Evolutionary conservation across 2,113 vertebrate genomes (phyloP).

Genomic region (Brachyistius frenatus): DNA sequence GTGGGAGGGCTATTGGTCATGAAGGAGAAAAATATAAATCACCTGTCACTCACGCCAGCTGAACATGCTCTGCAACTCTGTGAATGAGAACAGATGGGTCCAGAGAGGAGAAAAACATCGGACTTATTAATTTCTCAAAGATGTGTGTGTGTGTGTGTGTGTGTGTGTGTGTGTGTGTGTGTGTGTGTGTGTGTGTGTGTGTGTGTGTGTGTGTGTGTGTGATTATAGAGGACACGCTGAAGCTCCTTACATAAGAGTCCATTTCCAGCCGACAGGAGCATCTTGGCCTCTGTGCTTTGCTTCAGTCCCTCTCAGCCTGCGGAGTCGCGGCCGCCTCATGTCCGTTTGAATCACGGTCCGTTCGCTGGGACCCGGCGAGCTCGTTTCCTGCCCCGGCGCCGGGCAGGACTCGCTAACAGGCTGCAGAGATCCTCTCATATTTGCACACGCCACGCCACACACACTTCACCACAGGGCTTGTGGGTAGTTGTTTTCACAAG

Average conservation of each 20-base stretch:
- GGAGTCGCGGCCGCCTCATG: constrained; percentile 23
- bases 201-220: constrained; percentile 1
- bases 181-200: constrained; percentile 17
- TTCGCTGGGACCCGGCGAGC: neutral
- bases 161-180: constrained; percentile 9
- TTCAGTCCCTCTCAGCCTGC: constrained; percentile 20
- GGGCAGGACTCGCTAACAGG: constrained; percentile 45
- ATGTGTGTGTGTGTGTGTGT: constrained; percentile 18
- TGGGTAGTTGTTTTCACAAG: constrained; percentile 34
- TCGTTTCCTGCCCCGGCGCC: constrained; percentile 19
- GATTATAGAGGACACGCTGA: too few species aligned
- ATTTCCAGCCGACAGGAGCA: constrained; percentile 43
- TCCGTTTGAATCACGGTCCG: constrained; percentile 56
- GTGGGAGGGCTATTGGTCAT: constrained; percentile 26
- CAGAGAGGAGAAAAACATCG: constrained; percentile 31
- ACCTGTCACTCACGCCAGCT: too few species aligned
- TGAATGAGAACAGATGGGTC: constrained; percentile 34
- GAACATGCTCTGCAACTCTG: neutral
- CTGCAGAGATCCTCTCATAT: constrained; percentile 56
- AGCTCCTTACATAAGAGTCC: constrained; percentile 67
- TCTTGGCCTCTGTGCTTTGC: constrained; percentile 23
- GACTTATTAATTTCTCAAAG: constrained; percentile 68
- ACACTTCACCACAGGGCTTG: constrained; percentile 42
- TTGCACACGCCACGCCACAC: constrained; percentile 45
- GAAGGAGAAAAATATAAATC: neutral